These are phyloP conservation scores for Psilopsiagon aymara DNA, from an alignment of 2,113 vertebrate species.

Conservation along the genomic window DNA sequence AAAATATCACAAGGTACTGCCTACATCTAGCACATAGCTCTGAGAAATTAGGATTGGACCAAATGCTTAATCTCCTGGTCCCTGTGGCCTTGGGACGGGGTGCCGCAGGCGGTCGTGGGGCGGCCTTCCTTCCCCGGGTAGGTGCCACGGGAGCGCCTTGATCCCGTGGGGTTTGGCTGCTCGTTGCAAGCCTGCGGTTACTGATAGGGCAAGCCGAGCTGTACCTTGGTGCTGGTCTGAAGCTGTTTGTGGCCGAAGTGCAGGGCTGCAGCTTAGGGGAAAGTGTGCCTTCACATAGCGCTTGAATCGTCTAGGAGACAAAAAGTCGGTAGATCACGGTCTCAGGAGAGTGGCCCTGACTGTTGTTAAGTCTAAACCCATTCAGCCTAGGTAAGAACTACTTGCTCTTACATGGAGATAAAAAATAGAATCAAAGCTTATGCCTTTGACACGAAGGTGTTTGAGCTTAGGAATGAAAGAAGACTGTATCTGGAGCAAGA, in stretches of 20 bases:
- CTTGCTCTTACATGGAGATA: not conserved
- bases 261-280: not conserved
- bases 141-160: not conserved
- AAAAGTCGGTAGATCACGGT: rapidly evolving
- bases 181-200: not conserved
- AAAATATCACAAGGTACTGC: not conserved
- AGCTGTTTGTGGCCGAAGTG: not conserved
- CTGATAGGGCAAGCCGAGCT: not conserved
- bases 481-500: not conserved
- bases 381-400: not conserved
- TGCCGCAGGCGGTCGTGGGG: too few relatives aligned
- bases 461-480: not conserved
- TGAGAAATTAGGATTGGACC: not conserved
- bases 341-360: not conserved
- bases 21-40: not conserved
- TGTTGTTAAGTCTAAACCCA: rapidly evolving
- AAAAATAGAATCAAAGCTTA: not conserved
- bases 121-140: not conserved
- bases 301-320: rapidly evolving
- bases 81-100: not conserved
- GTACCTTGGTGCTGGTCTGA: rapidly evolving
- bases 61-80: not conserved
- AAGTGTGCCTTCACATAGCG: rapidly evolving
- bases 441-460: not conserved
- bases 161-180: rapidly evolving